Evolutionary conservation across 2,113 vertebrate genomes (phyloP), one percentile per base, ranked within the genome.

Genomic region (Perognathus longimembris): DNA sequence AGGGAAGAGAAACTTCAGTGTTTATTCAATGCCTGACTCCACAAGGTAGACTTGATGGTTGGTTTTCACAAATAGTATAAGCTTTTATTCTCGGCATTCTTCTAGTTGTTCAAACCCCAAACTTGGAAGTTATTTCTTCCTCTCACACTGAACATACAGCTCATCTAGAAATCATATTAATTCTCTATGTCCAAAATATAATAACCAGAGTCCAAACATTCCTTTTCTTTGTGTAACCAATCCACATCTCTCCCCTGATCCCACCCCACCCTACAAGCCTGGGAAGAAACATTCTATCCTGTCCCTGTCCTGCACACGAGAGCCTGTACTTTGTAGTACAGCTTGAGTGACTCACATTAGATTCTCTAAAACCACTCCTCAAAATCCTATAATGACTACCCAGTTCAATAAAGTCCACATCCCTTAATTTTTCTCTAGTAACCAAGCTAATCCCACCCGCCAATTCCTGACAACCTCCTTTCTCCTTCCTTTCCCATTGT

Each of bases 381-480:
- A 78, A 81, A 77, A 81, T 40, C 36, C n/a, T 36, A 2, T 71
- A 36, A 7, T 1, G 11, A 63, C 21, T 24, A 1, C 32, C 26
- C 7, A 3, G 3, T 14, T 54, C 63, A 77, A 66, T 18, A 85
- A 86, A 45, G 20, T 24, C 64, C 57, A 10, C 6, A 6, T 42
- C 14, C 50, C 40, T 95, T 34, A 71, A 38, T 85, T 81, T 69
- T 54, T n/a, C 54, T 89, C 54, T 42, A 20, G 30, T 15, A 26
- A 73, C 21, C 79, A 85, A 54, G 38, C 61, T 45, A 61, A 67
- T 34, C 5, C 73, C 28, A 26, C 12, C 30, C 24, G 34, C 8
- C 4, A 0, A 21, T 45, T 26, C 26, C 63, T 5, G 1, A 0
- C 61, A 81, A 66, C 34, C n/a, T 66, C 66, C 9, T 40, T 5